Percentiles rank a stretch among this genome's conserved stretches.
Evolutionary conservation across 37 sponge, comb jelly and placozoan species (phyloP).

Genomic region (Ianthella basta): DNA sequence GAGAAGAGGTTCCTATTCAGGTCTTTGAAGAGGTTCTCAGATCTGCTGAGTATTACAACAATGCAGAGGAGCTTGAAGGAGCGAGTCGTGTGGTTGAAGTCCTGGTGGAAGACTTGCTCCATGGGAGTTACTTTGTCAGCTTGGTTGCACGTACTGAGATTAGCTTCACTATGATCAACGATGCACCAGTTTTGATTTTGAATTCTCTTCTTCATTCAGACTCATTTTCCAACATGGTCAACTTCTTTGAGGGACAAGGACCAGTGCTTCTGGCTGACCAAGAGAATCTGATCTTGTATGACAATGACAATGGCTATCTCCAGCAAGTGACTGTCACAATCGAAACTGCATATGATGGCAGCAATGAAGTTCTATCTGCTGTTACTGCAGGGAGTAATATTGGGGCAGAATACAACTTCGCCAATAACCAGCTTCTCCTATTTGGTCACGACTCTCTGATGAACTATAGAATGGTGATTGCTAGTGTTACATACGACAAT

Average conservation of each 20-base stretch:
- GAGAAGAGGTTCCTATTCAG: conserved; percentile 37
- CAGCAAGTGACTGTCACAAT: conserved; percentile 59
- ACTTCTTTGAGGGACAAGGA: conserved; percentile 77
- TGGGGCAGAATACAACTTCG: conserved; percentile 30
- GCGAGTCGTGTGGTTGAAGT: conserved; percentile 56
- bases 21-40: conserved; percentile 62
- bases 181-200: conserved; percentile 77
- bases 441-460: conserved; percentile 65
- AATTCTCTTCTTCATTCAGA: conserved; percentile 38
- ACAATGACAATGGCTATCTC: conserved; percentile 73
- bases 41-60: conserved; percentile 76
- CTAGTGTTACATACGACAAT: conserved; percentile 73
- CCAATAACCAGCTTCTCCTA: conserved; percentile 41
- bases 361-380: conserved; percentile 55
- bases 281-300: conserved; percentile 53
- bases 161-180: conserved; percentile 56
- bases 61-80: conserved; percentile 79
- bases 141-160: conserved; percentile 50
- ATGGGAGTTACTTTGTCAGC: conserved; percentile 64
- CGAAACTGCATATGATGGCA: conserved; percentile 60
- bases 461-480: conserved; percentile 65
- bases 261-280: conserved; percentile 53
- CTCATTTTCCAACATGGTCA: conserved; percentile 61
- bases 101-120: conserved; percentile 42
- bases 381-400: conserved; percentile 41